These are phyloP conservation scores for Philopotamus ludificatus DNA, from an alignment of 1,140 invertebrate genomes.

Conservation along the genomic window DNA sequence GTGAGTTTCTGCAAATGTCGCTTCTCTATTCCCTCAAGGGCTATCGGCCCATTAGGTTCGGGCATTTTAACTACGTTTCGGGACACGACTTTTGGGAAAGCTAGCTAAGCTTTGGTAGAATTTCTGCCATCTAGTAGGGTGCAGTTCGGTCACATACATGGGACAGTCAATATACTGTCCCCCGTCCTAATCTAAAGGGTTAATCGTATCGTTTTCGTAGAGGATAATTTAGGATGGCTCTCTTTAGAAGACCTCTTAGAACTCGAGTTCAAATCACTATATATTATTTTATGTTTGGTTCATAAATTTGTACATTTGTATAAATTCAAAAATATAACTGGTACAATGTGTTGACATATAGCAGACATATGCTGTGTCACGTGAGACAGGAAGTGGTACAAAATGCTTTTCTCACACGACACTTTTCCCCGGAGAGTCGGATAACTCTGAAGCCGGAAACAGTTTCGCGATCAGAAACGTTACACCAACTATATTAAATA, in stretches of 20 bases:
- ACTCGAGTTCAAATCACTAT: no score
- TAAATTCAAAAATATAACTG: no score
- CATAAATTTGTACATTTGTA: no score
- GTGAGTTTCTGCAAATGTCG: constrained; percentile 10
- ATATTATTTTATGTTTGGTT: no score
- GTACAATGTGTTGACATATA: no score
- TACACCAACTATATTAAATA: no score
- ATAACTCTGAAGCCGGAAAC: background rate
- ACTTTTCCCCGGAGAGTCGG: background rate
- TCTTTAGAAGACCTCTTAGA: no score
- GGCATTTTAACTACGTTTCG: constrained; percentile 11
- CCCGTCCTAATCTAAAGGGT: no score
- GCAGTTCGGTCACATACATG: no score
- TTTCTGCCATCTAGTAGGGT: background rate
- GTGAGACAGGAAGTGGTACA: background rate
- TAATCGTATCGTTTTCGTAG: no score
- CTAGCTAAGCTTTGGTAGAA: background rate
- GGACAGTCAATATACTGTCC: no score
- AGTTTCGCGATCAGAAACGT: background rate
- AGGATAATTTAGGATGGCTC: no score
- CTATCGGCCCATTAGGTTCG: constrained; percentile 7
- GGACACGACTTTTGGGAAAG: constrained; percentile 1
- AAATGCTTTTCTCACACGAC: background rate
- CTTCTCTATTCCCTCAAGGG: constrained; percentile 3
- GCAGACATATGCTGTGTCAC: background rate